Percentiles rank a stretch among this genome's conserved stretches.
Evolutionary conservation across 2,797 vertebrate species (phyloP).

Genomic region (Leptodactylus fallax): DNA sequence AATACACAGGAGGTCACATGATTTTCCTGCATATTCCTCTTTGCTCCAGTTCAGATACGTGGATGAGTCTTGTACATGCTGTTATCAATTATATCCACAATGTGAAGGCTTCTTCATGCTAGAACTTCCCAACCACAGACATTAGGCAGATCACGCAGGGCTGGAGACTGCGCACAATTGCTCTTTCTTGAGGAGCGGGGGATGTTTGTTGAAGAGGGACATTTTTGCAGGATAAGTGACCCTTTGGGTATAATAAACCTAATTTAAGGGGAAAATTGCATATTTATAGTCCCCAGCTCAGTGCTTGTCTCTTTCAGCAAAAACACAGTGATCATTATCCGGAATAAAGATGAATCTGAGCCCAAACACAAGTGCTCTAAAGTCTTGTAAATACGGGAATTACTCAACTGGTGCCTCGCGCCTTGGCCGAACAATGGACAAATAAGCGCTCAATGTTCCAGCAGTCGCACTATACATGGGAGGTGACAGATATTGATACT

Average conservation of each 20-base stretch:
- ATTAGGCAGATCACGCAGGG: constrained; percentile 5
- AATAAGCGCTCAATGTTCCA: too few relatives aligned
- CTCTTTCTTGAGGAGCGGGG: neutral
- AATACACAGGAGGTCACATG: too few relatives aligned
- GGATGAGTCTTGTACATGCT: neutral
- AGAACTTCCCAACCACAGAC: constrained; percentile 12
- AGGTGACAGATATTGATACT: too few relatives aligned
- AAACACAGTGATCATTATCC: constrained; percentile 21
- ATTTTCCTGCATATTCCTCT: neutral
- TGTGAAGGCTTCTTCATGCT: constrained; percentile 13
- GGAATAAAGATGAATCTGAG: constrained; percentile 3
- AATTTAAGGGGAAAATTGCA: constrained; percentile 15
- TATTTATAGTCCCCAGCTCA: neutral
- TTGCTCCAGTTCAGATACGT: neutral
- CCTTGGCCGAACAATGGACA: neutral
- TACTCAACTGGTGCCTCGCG: neutral
- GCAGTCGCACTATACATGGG: too few relatives aligned
- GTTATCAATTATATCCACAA: constrained; percentile 8
- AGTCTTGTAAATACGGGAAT: constrained; percentile 1
- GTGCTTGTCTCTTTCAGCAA: neutral
- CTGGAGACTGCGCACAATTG: constrained; percentile 4
- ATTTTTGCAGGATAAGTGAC: constrained; percentile 18
- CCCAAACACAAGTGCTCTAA: neutral
- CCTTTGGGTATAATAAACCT: constrained; percentile 27
- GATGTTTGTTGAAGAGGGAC: constrained; percentile 3